These are phyloP conservation scores for Oryzias javanicus DNA, from an alignment of 2,113 vertebrate species.

Conservation along the genomic window DNA sequence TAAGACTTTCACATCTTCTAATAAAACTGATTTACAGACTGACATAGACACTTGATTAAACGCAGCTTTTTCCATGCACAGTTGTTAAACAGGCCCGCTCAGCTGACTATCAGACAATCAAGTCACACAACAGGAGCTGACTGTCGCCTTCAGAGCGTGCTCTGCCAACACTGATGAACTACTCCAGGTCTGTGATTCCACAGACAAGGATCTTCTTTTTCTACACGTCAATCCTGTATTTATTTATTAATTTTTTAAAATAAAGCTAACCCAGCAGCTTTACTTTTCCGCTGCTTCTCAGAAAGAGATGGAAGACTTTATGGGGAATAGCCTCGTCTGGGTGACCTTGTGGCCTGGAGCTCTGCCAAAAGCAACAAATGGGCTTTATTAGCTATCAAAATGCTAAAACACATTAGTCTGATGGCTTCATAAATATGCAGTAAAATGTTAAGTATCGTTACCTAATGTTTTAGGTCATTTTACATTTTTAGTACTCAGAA, in stretches of 20 bases:
- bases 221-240: slow-evolving; percentile 15
- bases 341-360: slow-evolving; percentile 42
- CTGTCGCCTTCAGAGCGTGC: slow-evolving; percentile 13
- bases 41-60: slow-evolving; percentile 14
- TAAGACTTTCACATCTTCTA: too few relatives aligned
- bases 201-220: slow-evolving; percentile 17
- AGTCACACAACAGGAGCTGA: slow-evolving; percentile 13
- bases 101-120: slow-evolving; percentile 9
- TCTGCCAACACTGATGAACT: slow-evolving; percentile 24
- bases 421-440: slow-evolving; percentile 48
- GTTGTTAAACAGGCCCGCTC: slow-evolving; percentile 1
- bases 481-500: not conserved
- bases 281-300: not conserved
- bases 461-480: not conserved
- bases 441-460: slow-evolving; percentile 34
- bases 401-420: slow-evolving; percentile 45
- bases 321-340: slow-evolving; percentile 3
- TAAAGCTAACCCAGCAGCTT: not conserved
- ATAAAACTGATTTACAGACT: too few relatives aligned
- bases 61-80: slow-evolving; percentile 7
- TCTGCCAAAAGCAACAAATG: slow-evolving; percentile 53
- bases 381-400: slow-evolving; percentile 49
- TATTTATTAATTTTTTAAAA: slow-evolving; percentile 30
- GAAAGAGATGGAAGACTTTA: slow-evolving; percentile 42
- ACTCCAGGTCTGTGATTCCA: slow-evolving; percentile 16